Conservation (phyloP, 2,888 invertebrate species). For the Agonopterix subpropinquella region DNA sequence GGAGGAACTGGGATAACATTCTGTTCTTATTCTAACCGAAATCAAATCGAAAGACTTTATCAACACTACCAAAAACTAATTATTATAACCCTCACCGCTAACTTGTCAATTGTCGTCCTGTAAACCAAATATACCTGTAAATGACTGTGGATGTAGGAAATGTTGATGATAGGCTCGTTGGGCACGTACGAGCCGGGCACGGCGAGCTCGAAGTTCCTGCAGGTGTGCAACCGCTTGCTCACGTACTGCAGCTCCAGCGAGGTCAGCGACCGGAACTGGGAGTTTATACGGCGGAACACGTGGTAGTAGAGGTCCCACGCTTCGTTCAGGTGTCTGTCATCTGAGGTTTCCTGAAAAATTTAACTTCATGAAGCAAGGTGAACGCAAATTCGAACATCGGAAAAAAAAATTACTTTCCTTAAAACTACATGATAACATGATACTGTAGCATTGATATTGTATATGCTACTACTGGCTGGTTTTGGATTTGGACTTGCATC, state of each 20-base stretch:
- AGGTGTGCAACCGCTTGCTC: conserved; percentile 90
- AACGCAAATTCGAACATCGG: too few relatives aligned
- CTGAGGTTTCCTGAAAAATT: conserved; percentile 79
- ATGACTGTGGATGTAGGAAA: conserved; percentile 90
- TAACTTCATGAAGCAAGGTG: not conserved
- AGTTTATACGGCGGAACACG: conserved; percentile 94
- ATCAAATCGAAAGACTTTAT: too few relatives aligned
- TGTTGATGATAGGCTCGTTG: conserved; percentile 88
- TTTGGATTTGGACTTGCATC: too few relatives aligned
- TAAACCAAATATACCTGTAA: conserved; percentile 78
- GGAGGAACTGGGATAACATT: too few relatives aligned
- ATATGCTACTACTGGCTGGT: too few relatives aligned
- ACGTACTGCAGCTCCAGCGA: conserved; percentile 95
- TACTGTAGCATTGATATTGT: too few relatives aligned
- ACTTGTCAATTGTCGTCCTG: too few relatives aligned
- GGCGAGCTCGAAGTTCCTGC: conserved; percentile 93
- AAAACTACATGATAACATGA: too few relatives aligned
- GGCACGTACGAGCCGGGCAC: conserved; percentile 99
- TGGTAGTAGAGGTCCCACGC: conserved; percentile 99
- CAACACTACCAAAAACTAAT: too few relatives aligned
- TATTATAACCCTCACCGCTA: too few relatives aligned
- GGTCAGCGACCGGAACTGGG: conserved; percentile 92
- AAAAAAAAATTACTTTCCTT: too few relatives aligned
- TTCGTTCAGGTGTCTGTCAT: conserved; percentile 93
- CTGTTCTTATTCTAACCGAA: too few relatives aligned